A percentile compares a stretch with the other conserved stretches of the same genome.
Conservation (phyloP, 2,797 vertebrate species). For the Scolopax bukidnonensis region DNA sequence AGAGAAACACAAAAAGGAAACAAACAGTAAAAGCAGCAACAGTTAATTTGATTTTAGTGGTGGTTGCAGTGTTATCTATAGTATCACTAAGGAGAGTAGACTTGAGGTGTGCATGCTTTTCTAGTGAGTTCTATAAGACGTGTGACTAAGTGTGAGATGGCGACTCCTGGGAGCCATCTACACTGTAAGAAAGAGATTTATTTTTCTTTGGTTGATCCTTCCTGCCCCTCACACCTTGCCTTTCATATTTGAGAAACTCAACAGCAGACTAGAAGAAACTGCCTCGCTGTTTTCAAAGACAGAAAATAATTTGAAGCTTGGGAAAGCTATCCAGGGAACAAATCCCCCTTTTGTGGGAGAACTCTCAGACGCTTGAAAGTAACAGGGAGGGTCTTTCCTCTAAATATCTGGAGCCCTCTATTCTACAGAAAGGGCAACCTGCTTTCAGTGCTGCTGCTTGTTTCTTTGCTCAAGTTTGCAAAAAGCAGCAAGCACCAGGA, state of each 20-base stretch:
- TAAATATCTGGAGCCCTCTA: neutral
- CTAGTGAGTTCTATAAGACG: neutral
- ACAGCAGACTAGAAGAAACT: neutral
- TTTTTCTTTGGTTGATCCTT: neutral
- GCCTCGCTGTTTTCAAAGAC: neutral
- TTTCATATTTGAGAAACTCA: neutral
- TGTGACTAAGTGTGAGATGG: neutral
- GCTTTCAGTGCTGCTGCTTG: neutral
- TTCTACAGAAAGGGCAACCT: neutral
- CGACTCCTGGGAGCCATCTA: neutral
- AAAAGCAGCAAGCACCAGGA: neutral
- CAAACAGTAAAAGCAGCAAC: neutral
- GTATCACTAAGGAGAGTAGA: neutral
- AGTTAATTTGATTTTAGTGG: neutral
- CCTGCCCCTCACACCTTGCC: neutral
- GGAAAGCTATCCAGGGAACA: neutral
- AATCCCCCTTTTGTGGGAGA: neutral
- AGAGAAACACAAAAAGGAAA: conserved; percentile 21
- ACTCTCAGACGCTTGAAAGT: neutral
- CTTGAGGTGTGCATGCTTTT: neutral
- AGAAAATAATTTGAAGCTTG: neutral
- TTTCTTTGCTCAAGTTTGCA: neutral
- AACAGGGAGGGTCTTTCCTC: neutral
- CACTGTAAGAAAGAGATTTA: neutral
- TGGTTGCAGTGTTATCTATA: neutral